Evolutionary conservation across 2,113 vertebrate species (phyloP), one percentile per base, ranked within the genome.

Genomic region (Hippocampus guttulatus): DNA sequence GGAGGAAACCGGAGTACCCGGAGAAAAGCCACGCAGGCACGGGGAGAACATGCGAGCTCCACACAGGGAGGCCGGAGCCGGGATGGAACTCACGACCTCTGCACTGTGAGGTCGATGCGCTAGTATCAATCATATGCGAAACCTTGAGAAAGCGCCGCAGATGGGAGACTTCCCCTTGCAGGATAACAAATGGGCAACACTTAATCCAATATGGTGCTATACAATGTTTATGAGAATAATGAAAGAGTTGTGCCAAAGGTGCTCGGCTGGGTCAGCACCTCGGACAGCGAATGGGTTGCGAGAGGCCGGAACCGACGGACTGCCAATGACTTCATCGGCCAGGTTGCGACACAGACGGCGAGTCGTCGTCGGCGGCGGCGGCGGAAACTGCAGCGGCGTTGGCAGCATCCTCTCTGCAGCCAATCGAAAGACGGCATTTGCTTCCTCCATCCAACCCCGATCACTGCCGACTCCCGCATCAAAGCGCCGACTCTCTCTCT

Each of bases 381-480:
- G 12, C 41, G 15, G 52, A 67, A 18, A 74, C 83, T 8, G 25
- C 41, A 12, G 51, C 71, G 15, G 79, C 81, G 18, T 71, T 66
- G 5, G 41, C 71, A 77, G 81, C 85, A 81, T 79, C 80, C 65
- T 7, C 23, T 54, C 70, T 21, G n/a, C 68, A 85, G 82, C 88
- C 88, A 90, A 89, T 88, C 12, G 68, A 65, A 71, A 25, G 49
- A 16, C 87, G 25, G 25, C 74, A 38, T 66, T 78, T 72, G 54
- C 73, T 78, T 68, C 67, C 38, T 74, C 49, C 85, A 84, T 85
- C 88, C 90, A 91, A 88, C 85, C 87, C 83, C 78, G 86, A 84
- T 83, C 82, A 86, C 85, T 89, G 86, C 85, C 85, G 88, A 92
- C 90, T 75, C 86, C 89, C 79, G 88, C 89, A 90, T 87, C 85